Conservation (phyloP, 1,140 invertebrate genomes). For the Scaptomyza pallida region DNA sequence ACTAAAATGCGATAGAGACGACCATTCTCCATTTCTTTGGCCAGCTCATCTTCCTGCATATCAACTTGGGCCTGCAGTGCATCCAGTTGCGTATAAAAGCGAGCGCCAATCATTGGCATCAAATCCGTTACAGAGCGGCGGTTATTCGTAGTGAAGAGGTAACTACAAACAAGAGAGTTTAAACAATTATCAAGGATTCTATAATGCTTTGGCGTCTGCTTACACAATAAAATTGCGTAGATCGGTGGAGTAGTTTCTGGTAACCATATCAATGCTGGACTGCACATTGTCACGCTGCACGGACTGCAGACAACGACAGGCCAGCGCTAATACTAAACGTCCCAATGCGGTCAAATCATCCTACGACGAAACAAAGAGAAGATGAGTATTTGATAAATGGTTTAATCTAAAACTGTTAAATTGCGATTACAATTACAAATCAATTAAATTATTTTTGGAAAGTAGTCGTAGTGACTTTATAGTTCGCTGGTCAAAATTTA, state of each 20-base stretch:
- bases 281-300: conserved; percentile 93
- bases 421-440: too few relatives aligned
- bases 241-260: conserved; percentile 95
- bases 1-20: conserved; percentile 94
- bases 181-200: too few relatives aligned
- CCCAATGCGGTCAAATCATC: conserved; percentile 96
- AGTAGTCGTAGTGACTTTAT: too few relatives aligned
- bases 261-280: conserved; percentile 94
- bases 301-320: conserved; percentile 94
- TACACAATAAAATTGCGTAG: conserved; percentile 97
- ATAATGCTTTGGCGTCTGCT: conserved; percentile 76
- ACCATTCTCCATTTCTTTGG: conserved; percentile 97
- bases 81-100: conserved; percentile 98
- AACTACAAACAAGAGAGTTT: too few relatives aligned
- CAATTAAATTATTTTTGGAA: too few relatives aligned
- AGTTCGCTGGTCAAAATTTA: too few relatives aligned
- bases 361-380: conserved; percentile 85
- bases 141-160: conserved; percentile 89
- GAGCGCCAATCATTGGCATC: conserved; percentile 99
- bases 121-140: conserved; percentile 95
- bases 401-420: too few relatives aligned
- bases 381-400: too few relatives aligned
- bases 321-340: conserved; percentile 95
- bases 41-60: conserved; percentile 94
- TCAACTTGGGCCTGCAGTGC: conserved; percentile 94